Conservation (phyloP, 2,797 vertebrate genomes). For the Lemur catta region DNA sequence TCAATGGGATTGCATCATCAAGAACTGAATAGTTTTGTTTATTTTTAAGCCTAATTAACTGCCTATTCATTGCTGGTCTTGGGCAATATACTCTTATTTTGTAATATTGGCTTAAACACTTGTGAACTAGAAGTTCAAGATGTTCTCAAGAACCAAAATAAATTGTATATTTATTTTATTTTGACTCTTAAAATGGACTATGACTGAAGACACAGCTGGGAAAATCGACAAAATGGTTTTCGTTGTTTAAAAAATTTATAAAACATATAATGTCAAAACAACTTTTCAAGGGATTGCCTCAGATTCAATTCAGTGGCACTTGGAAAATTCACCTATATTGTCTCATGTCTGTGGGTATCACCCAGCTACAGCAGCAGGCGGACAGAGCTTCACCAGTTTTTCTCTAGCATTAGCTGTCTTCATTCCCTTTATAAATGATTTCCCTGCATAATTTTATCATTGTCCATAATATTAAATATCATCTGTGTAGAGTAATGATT, state of each 20-base stretch:
- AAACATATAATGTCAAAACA: background rate
- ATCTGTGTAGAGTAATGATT: background rate
- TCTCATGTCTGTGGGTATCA: background rate
- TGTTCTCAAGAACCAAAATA: slow-evolving; percentile 32
- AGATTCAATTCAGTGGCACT: background rate
- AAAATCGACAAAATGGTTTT: background rate
- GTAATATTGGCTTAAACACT: background rate
- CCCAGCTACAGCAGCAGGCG: background rate
- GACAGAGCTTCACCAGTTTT: background rate
- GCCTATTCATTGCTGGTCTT: background rate
- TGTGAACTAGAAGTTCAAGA: slow-evolving; percentile 8
- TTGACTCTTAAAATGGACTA: background rate
- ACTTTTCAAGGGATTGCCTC: background rate
- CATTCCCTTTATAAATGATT: background rate
- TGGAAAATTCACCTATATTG: background rate
- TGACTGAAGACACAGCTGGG: background rate
- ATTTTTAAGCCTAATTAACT: background rate
- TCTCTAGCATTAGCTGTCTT: background rate
- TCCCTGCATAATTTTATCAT: background rate
- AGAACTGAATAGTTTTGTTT: slow-evolving; percentile 35
- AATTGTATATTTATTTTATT: slow-evolving; percentile 14
- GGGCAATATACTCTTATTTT: slow-evolving; percentile 1
- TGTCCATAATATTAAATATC: background rate
- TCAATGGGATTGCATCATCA: slow-evolving; percentile 38
- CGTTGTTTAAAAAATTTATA: background rate